phyloP scores from a whole-genome alignment of 2,888 invertebrate species.

The Periphyllus acericola region DNA sequence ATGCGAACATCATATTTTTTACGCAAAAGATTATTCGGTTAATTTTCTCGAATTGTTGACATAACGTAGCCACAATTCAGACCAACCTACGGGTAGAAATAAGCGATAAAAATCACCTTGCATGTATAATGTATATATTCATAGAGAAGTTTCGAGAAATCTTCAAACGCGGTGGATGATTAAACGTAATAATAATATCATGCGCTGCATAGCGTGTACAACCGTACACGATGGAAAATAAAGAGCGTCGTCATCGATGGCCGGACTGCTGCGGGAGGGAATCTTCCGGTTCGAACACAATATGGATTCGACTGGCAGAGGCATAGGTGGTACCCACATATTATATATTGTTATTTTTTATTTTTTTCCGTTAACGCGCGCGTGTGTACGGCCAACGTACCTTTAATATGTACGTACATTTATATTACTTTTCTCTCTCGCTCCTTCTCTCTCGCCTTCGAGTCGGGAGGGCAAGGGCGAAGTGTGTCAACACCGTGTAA shows the following conservation, averaged over 20 bases:
- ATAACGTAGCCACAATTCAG: no score
- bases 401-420: not conserved
- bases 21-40: no score
- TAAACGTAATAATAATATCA: no score
- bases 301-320: not conserved
- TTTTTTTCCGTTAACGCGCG: not conserved
- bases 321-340: not conserved
- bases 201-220: no score
- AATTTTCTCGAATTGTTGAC: no score
- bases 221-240: not conserved
- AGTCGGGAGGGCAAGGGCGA: slow-evolving; percentile 31
- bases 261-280: not conserved
- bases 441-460: not conserved
- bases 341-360: not conserved
- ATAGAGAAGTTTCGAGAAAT: no score
- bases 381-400: not conserved
- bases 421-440: not conserved
- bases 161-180: no score
- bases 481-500: slow-evolving; percentile 53
- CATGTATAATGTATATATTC: no score
- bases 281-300: not conserved
- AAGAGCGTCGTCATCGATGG: not conserved
- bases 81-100: no score
- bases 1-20: no score
- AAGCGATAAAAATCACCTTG: no score